phyloP scores from a whole-genome alignment of 1,140 invertebrate genomes.

The Limonius californicus region DNA sequence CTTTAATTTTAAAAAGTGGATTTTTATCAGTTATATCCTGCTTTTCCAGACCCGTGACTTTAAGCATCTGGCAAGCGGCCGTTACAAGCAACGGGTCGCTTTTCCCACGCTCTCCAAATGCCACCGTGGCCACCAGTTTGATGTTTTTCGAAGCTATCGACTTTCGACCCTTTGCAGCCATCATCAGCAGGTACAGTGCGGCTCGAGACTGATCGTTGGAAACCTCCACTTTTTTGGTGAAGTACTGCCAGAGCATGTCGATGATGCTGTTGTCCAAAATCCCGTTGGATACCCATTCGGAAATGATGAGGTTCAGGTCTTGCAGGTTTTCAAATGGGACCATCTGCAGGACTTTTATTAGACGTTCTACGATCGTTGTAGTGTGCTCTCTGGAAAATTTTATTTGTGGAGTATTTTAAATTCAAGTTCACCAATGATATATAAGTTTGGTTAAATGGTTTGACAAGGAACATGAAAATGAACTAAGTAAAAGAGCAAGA shows the following conservation, averaged over 20 bases:
- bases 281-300: conserved; percentile 38
- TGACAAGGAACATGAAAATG: no score
- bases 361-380: conserved; percentile 30
- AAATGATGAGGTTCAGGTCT: conserved; percentile 37
- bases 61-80: conserved; percentile 32
- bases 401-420: not conserved
- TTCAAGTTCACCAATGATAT: no score
- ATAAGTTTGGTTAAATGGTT: no score
- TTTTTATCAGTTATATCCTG: conserved; percentile 31
- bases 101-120: conserved; percentile 27
- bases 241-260: conserved; percentile 40
- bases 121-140: conserved; percentile 34
- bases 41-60: conserved; percentile 30
- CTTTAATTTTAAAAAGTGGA: conserved; percentile 34
- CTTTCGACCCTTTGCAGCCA: conserved; percentile 33
- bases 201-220: conserved; percentile 29
- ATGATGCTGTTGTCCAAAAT: conserved; percentile 41
- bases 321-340: conserved; percentile 28
- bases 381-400: conserved; percentile 39
- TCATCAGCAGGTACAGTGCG: conserved; percentile 33
- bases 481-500: no score
- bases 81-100: conserved; percentile 33
- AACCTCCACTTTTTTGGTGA: conserved; percentile 30
- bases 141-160: conserved; percentile 40
- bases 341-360: conserved; percentile 33